Evolutionary conservation across 1,140 invertebrate species (phyloP), one percentile per base, ranked within the genome.

Genomic region (Sweltsa coloradensis): DNA sequence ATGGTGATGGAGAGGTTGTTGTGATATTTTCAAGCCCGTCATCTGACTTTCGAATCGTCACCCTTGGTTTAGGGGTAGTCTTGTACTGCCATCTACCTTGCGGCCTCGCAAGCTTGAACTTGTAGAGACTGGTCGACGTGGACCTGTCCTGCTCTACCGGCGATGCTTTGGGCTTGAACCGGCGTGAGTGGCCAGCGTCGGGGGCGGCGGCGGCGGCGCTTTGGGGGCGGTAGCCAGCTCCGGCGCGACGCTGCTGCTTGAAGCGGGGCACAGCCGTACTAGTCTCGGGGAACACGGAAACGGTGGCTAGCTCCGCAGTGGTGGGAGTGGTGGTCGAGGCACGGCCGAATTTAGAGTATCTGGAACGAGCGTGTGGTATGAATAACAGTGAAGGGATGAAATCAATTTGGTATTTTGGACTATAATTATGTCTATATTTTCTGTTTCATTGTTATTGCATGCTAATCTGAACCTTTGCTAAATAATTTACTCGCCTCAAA

Each of bases 71-170:
- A 0, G 85, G 81, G 2, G 85, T 83, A 0, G 86, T 86, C 61
- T 88, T 89, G 60, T 89, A 90, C 44, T 89, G 82, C 85, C 86
- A 90, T 50, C 86, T 75, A 24, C 53, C 53, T 34, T 84, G 81
- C 0, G 82, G 73, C 41, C 83, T 69, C 44, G 84, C 79, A 13
- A 86, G 63, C 59, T 85, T 89, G 52, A 83, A 79, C 63, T 86
- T 85, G 59, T 77, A 79, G 23, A 78, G 63, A 53, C 71, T 77
- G 21, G 75, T 74, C 2, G 74, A 72, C 27, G 64, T 56, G 34
- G 27, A 51, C 46, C 42, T 34, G 47, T 13, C 45, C 53, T 1
- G 41, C 13, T 37, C 43, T 2, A 23, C 24, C 11, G 45, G 37
- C 3, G 53, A 42, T 13, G 44, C 9, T 14, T 73, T 75, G 2